These are phyloP conservation scores for pig (Sus scrofa) DNA, from an alignment of 2,113 vertebrate species.

Conservation along the genomic window DNA sequence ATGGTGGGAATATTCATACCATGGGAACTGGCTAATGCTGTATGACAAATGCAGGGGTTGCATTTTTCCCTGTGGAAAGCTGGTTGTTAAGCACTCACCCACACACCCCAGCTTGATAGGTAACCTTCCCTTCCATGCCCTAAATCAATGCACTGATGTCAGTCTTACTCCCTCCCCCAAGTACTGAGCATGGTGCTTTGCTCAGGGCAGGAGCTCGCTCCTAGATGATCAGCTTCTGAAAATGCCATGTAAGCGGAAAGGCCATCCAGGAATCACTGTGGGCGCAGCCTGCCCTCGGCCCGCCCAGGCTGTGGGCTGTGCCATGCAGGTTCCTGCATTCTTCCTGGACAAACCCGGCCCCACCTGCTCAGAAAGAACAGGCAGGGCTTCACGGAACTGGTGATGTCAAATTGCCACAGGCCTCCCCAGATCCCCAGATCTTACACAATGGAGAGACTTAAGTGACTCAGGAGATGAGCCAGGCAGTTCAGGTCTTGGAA, in stretches of 20 bases:
- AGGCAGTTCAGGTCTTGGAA: neutral
- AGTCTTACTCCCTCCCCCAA: neutral
- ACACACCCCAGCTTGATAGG: neutral
- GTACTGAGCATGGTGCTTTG: neutral
- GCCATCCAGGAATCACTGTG: neutral
- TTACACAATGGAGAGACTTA: neutral
- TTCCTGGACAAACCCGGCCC: neutral
- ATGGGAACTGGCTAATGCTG: neutral
- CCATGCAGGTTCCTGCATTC: neutral
- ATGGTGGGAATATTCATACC: neutral
- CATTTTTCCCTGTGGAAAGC: neutral
- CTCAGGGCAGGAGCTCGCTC: neutral
- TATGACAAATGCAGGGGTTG: too few relatives aligned
- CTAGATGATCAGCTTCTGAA: neutral
- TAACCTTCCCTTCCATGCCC: neutral
- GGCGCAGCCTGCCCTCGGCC: neutral
- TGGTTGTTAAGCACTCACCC: neutral
- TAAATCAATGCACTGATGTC: neutral
- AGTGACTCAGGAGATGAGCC: neutral
- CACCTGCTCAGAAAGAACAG: neutral
- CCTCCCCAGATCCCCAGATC: neutral
- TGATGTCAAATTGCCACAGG: neutral
- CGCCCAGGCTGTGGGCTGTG: fast-evolving
- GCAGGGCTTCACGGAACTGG: neutral
- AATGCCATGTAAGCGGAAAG: neutral